phyloP scores from a whole-genome alignment of 2,888 invertebrate genomes.

The Tetramorium bicarinatum region DNA sequence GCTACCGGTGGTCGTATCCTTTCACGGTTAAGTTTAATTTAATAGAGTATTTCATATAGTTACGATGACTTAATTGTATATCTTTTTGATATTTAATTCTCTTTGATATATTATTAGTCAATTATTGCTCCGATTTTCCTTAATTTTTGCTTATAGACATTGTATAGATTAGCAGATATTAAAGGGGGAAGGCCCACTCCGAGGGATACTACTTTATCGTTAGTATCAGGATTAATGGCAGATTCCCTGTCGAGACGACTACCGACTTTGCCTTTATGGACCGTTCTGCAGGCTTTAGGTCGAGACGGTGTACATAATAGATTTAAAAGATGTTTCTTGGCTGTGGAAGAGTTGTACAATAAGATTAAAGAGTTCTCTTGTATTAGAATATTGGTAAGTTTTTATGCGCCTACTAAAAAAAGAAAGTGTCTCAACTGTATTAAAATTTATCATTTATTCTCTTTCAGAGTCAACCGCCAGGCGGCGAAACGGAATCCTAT shows the following conservation, averaged over 20 bases:
- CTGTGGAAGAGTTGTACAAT: conserved; percentile 89
- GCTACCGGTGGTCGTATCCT: conserved; percentile 96
- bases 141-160: conserved; percentile 86
- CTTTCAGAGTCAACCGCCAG: conserved; percentile 92
- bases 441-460: conserved; percentile 73
- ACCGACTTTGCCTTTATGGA: conserved; percentile 94
- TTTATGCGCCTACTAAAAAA: not conserved
- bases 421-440: not conserved
- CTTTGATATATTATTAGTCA: too few species aligned
- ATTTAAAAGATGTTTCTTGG: conserved; percentile 92
- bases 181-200: conserved; percentile 85
- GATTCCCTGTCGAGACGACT: conserved; percentile 88
- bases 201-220: conserved; percentile 82
- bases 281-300: conserved; percentile 91
- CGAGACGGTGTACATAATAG: conserved; percentile 91
- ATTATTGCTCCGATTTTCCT: conserved; percentile 65
- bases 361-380: conserved; percentile 90
- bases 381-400: conserved; percentile 90
- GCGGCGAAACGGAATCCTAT: conserved; percentile 90
- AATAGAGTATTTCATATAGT: not conserved
- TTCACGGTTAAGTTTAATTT: conserved; percentile 79
- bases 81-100: not conserved
- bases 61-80: not conserved
- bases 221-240: conserved; percentile 85
- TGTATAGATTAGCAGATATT: conserved; percentile 89